phyloP scores from a whole-genome alignment of 2,888 invertebrate genomes.

The Dioctria linearis region DNA sequence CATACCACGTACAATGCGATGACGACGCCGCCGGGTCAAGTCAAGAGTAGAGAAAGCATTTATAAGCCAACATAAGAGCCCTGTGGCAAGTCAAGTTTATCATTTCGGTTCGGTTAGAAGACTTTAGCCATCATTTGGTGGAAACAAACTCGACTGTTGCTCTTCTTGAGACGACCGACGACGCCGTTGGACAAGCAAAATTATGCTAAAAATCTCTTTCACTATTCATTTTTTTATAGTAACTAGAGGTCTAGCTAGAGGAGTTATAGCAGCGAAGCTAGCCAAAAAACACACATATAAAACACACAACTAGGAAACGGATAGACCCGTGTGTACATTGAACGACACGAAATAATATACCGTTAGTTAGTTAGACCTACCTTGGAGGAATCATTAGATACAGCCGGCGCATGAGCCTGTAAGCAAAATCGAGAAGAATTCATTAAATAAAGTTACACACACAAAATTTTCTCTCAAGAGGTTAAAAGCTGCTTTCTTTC shows the following conservation, averaged over 20 bases:
- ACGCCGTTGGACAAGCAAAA: conserved; percentile 8
- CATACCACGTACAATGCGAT: background rate
- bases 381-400: conserved; percentile 56
- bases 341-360: conserved; percentile 43
- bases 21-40: conserved; percentile 32
- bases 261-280: background rate
- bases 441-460: conserved; percentile 28
- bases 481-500: conserved; percentile 33
- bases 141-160: background rate
- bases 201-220: no score
- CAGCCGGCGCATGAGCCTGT: conserved; percentile 59
- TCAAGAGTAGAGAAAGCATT: conserved; percentile 37
- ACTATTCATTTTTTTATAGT: background rate
- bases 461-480: conserved; percentile 42
- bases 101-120: conserved; percentile 8
- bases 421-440: conserved; percentile 54
- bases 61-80: conserved; percentile 23
- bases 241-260: background rate
- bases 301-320: conserved; percentile 9
- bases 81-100: conserved; percentile 41
- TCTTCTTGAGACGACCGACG: background rate
- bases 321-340: conserved; percentile 40
- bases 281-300: background rate
- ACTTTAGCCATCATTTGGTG: background rate
- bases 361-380: conserved; percentile 48